Evolutionary conservation across 2,888 invertebrate genomes (phyloP).

Genomic region (Odontothrips loti): DNA sequence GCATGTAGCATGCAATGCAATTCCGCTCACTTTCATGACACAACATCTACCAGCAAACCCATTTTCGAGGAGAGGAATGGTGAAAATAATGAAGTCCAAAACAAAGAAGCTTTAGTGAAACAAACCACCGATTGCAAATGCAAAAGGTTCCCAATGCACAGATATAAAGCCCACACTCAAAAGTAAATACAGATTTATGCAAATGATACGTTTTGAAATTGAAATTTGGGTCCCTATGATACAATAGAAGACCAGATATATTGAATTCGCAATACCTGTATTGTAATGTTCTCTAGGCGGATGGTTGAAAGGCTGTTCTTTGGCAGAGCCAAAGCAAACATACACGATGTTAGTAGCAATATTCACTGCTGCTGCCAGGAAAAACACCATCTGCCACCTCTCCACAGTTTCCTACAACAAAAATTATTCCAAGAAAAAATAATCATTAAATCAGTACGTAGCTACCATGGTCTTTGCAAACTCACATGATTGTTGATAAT

Average conservation of each 20-base stretch:
- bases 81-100: not conserved
- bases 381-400: slow-evolving; percentile 73
- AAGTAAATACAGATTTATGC: too few species aligned
- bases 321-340: slow-evolving; percentile 71
- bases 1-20: not conserved
- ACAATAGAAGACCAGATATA: not conserved
- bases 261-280: not conserved
- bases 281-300: not conserved
- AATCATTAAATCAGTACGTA: not conserved
- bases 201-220: too few species aligned
- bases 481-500: slow-evolving; percentile 65
- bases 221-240: not conserved
- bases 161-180: not conserved
- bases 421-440: slow-evolving; percentile 33
- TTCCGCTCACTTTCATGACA: not conserved
- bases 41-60: not conserved
- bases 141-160: not conserved
- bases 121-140: not conserved
- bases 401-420: slow-evolving; percentile 62
- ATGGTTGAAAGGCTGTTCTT: slow-evolving; percentile 57
- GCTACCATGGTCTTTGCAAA: slow-evolving; percentile 38
- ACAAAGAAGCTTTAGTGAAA: not conserved
- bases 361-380: slow-evolving; percentile 72
- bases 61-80: not conserved
- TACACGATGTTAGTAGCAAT: slow-evolving; percentile 72